These are phyloP conservation scores for Irena cyanogastra DNA, from an alignment of 2,113 vertebrate species.

Conservation along the genomic window DNA sequence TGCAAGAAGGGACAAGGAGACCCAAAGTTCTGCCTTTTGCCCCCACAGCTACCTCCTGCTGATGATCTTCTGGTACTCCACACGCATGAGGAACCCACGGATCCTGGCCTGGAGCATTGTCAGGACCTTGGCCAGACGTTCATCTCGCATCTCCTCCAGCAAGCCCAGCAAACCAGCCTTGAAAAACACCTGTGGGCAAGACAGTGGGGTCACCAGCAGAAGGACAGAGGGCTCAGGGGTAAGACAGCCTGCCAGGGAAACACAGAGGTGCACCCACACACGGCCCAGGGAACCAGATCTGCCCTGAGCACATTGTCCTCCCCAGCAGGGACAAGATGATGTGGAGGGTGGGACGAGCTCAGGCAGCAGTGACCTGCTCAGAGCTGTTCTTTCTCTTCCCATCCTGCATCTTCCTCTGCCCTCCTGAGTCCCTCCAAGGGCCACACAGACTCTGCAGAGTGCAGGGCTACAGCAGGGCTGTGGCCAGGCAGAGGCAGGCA, in stretches of 20 bases:
- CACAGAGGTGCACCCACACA: neutral
- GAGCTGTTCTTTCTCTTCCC: neutral
- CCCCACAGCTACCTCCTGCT: slow-evolving; percentile 72
- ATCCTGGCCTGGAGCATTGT: slow-evolving; percentile 86
- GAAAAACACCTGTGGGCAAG: slow-evolving; percentile 85
- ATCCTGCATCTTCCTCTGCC: neutral
- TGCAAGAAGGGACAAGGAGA: neutral
- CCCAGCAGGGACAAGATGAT: neutral
- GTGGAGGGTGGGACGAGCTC: neutral
- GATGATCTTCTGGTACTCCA: slow-evolving; percentile 79
- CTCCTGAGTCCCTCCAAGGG: neutral
- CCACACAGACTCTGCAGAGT: neutral
- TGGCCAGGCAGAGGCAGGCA: neutral
- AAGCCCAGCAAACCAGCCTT: slow-evolving; percentile 87
- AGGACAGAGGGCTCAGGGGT: neutral
- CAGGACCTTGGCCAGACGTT: slow-evolving; percentile 86
- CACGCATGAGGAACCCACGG: slow-evolving; percentile 84
- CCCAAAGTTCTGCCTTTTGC: neutral
- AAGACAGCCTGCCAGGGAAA: neutral
- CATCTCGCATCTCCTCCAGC: slow-evolving; percentile 88
- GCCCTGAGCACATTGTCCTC: neutral
- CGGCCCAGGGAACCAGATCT: neutral
- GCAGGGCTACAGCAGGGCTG: neutral
- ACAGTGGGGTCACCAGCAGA: neutral
- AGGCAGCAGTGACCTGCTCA: neutral